These are phyloP conservation scores for Drosophila setifemur DNA, from an alignment of 1,140 invertebrate genomes.

Conservation along the genomic window DNA sequence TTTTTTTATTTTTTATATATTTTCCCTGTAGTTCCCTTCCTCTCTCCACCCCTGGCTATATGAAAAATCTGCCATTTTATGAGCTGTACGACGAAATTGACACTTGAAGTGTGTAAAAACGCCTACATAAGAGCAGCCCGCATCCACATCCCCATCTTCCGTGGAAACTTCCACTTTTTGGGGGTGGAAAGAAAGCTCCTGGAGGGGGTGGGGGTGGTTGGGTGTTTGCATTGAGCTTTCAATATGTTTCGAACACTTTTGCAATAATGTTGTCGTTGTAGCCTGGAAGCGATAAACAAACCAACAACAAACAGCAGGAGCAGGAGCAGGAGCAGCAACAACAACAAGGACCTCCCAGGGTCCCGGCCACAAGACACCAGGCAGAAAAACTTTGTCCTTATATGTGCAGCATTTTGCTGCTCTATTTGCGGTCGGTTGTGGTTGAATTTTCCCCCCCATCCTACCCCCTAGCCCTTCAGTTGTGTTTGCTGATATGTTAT, in stretches of 20 bases:
- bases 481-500: constrained; percentile 50
- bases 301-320: constrained; percentile 49
- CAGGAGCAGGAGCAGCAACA: too few species aligned
- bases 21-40: too few species aligned
- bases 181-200: neutral
- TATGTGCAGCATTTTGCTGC: constrained; percentile 67
- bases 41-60: constrained; percentile 8
- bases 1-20: too few species aligned
- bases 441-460: neutral
- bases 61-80: constrained; percentile 60
- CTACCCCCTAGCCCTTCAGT: neutral
- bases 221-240: constrained; percentile 42
- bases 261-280: constrained; percentile 61
- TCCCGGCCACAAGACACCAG: constrained; percentile 54
- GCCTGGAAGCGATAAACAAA: constrained; percentile 67
- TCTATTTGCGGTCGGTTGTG: constrained; percentile 40
- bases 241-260: constrained; percentile 76
- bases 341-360: constrained; percentile 33
- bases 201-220: neutral
- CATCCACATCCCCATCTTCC: neutral
- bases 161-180: neutral
- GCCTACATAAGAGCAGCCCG: constrained; percentile 13
- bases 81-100: constrained; percentile 60
- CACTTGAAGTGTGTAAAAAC: constrained; percentile 56
- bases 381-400: constrained; percentile 74